A percentile compares a stretch with the other conserved stretches of the same genome.
phyloP scores from a whole-genome alignment of 37 sponge, comb jelly and placozoan genomes.

The Mnemiopsis leidyi region DNA sequence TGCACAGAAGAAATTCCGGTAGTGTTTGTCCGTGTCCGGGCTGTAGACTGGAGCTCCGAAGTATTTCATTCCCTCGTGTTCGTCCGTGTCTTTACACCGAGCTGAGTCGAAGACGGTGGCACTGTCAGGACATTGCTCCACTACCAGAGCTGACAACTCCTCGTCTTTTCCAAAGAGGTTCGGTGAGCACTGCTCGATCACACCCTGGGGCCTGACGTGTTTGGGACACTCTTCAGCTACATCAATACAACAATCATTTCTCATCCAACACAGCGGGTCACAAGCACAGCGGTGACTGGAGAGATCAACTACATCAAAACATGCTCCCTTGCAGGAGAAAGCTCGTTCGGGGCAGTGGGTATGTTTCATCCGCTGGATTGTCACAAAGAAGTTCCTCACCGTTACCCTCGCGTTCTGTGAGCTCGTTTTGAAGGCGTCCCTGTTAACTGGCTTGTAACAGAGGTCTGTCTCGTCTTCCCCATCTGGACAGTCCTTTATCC shows the following conservation, averaged over 20 bases:
- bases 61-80: background rate
- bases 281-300: background rate
- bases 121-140: background rate
- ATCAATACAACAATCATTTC: conserved; percentile 38
- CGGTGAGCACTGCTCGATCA: conserved; percentile 7
- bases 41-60: conserved; percentile 54
- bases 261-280: background rate
- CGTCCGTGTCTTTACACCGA: background rate
- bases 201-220: background rate
- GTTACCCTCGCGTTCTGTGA: background rate
- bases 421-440: background rate
- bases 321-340: conserved; percentile 49
- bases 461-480: conserved; percentile 46
- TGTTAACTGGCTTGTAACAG: conserved; percentile 29
- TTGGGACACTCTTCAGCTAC: background rate
- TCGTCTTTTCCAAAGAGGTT: background rate
- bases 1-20: conserved; percentile 51
- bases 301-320: background rate
- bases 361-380: background rate
- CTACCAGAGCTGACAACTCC: background rate
- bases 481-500: conserved; percentile 37
- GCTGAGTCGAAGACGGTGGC: background rate
- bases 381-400: background rate
- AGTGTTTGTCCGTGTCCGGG: background rate
- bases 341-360: background rate